Evolutionary conservation across 2,888 invertebrate genomes (phyloP).

Genomic region (Drosophila flavopinicola): DNA sequence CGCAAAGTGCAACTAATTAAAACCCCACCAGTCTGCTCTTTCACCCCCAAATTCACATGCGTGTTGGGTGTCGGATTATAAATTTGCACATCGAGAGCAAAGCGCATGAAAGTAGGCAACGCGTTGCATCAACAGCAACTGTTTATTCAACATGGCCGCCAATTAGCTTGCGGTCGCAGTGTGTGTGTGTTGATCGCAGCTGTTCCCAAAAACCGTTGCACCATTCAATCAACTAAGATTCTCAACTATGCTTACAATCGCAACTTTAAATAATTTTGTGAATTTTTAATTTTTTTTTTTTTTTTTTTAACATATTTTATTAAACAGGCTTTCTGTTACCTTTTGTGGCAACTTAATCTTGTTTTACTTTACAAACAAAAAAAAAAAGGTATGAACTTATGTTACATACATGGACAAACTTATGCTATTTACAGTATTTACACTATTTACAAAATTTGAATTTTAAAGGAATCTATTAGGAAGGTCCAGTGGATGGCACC

Average conservation of each 20-base stretch:
- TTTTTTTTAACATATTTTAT: too few relatives aligned
- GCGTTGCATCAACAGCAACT: conserved; percentile 34
- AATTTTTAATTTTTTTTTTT: too few relatives aligned
- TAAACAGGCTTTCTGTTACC: too few relatives aligned
- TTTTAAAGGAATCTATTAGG: too few relatives aligned
- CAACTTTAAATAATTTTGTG: not conserved
- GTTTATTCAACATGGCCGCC: conserved; percentile 43
- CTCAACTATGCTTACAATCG: not conserved
- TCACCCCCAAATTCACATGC: not conserved
- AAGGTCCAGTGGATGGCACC: too few relatives aligned
- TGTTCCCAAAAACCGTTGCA: conserved; percentile 8
- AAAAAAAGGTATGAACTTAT: too few relatives aligned
- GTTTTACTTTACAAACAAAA: too few relatives aligned
- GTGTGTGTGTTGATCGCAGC: conserved; percentile 14
- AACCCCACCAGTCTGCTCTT: conserved; percentile 6
- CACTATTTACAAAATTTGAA: too few relatives aligned
- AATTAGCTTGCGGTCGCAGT: conserved; percentile 57
- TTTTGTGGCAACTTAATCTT: too few relatives aligned
- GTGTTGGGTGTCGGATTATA: conserved; percentile 15
- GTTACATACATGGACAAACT: too few relatives aligned
- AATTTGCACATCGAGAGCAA: conserved; percentile 12
- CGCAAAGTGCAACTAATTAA: conserved; percentile 70
- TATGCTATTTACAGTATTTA: too few relatives aligned
- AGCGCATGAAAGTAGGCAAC: conserved; percentile 40
- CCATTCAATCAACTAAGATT: not conserved